Conservation (phyloP, 1,140 invertebrate species). For the Eciton burchellii region DNA sequence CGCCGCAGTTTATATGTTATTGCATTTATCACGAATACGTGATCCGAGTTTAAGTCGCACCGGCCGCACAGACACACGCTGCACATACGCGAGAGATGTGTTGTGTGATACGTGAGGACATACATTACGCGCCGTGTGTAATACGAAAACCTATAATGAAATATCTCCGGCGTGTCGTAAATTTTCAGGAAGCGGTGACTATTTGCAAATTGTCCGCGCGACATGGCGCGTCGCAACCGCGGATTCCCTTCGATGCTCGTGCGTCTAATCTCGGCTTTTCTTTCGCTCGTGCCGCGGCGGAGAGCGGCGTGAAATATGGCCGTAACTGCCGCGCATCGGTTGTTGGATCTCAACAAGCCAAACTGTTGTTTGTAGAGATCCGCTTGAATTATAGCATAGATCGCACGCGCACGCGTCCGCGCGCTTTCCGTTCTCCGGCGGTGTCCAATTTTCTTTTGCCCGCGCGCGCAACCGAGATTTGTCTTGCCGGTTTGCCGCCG, state of each 20-base stretch:
- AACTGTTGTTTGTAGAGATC: constrained; percentile 55
- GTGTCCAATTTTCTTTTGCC: constrained; percentile 59
- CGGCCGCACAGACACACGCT: constrained; percentile 55
- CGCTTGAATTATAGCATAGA: constrained; percentile 55
- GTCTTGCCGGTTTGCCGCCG: constrained; percentile 30
- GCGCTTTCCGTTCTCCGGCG: background rate
- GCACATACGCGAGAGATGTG: constrained; percentile 59
- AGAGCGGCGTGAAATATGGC: constrained; percentile 37
- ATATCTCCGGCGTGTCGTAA: constrained; percentile 43
- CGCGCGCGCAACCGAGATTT: constrained; percentile 28
- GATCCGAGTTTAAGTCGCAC: constrained; percentile 68
- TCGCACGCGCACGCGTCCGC: constrained; percentile 23
- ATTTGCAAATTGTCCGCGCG: constrained; percentile 57
- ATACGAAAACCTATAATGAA: constrained; percentile 63
- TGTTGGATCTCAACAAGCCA: constrained; percentile 30
- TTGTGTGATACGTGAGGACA: constrained; percentile 69
- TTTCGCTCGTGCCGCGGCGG: background rate
- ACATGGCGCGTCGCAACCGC: background rate
- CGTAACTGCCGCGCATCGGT: constrained; percentile 47
- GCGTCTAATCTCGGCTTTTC: constrained; percentile 57
- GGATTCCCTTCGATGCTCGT: constrained; percentile 51
- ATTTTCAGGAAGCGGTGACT: constrained; percentile 21
- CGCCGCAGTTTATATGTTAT: constrained; percentile 82
- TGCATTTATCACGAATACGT: constrained; percentile 83
- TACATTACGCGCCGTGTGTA: constrained; percentile 45